Conservation (phyloP, 2,888 invertebrate species). For the Chromoteleia sp. region DNA sequence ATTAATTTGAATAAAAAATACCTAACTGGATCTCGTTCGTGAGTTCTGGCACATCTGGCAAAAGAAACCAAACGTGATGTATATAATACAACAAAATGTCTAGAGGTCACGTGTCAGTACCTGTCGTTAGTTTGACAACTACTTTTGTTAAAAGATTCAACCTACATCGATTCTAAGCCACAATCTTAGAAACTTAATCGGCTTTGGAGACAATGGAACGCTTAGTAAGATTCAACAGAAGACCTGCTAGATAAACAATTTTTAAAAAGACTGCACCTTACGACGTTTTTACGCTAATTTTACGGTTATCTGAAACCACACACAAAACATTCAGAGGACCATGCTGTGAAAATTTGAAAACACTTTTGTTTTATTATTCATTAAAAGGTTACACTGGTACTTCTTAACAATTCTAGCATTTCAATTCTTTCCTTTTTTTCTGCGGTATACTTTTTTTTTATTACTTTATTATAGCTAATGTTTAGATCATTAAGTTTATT, state of each 20-base stretch:
- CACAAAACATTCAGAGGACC: conserved; percentile 14
- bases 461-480: too few relatives aligned
- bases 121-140: conserved; percentile 71
- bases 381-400: not conserved
- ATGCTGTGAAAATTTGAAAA: not conserved
- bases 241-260: conserved; percentile 67
- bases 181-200: conserved; percentile 60
- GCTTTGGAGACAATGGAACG: conserved; percentile 67
- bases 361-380: conserved; percentile 14
- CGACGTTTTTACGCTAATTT: conserved; percentile 58
- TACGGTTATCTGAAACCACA: conserved; percentile 20
- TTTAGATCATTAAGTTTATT: too few relatives aligned
- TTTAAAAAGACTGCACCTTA: conserved; percentile 45
- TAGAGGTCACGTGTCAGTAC: conserved; percentile 76
- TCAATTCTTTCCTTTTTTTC: too few relatives aligned
- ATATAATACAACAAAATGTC: conserved; percentile 75
- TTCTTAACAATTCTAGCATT: not conserved
- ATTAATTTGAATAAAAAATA: conserved; percentile 17
- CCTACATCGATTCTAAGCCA: conserved; percentile 43
- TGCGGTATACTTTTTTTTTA: too few relatives aligned
- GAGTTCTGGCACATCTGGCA: conserved; percentile 41
- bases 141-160: conserved; percentile 48
- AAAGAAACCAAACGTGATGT: conserved; percentile 68
- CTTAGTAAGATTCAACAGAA: conserved; percentile 54
- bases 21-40: conserved; percentile 11